A percentile compares a stretch with the other conserved stretches of the same genome.
Evolutionary conservation across 2,113 vertebrate genomes (phyloP).

Genomic region (Anguilla japonica): DNA sequence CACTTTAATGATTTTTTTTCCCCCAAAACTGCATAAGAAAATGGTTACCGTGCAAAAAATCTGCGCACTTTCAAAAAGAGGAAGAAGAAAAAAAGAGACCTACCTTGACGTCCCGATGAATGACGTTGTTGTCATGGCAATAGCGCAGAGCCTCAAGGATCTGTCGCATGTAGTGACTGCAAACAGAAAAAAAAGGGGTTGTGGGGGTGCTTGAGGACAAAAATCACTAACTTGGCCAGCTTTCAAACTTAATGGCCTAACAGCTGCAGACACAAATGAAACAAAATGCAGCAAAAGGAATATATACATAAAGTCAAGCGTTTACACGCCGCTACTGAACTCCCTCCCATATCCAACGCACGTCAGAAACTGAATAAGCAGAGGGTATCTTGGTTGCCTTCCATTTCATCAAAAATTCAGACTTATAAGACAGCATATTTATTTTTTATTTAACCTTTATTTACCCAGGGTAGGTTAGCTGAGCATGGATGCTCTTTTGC

Average conservation of each 20-base stretch:
- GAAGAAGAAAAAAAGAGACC: constrained; percentile 40
- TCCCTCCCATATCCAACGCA: no score
- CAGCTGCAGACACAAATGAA: not conserved
- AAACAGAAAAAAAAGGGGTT: constrained; percentile 32
- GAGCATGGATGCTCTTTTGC: no score
- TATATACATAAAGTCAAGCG: no score
- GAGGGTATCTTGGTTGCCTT: no score
- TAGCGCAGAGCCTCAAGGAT: constrained; percentile 94
- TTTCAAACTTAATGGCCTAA: no score
- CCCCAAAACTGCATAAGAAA: no score
- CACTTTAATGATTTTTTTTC: no score
- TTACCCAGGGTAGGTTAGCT: no score
- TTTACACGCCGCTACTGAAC: not conserved
- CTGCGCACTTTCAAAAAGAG: not conserved
- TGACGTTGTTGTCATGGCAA: constrained; percentile 97
- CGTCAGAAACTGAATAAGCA: no score
- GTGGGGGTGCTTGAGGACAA: not conserved
- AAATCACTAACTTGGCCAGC: not conserved
- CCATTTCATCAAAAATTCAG: no score
- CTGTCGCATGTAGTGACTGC: constrained; percentile 96
- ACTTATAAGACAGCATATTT: no score
- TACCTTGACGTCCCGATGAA: constrained; percentile 96
- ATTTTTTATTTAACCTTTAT: no score
- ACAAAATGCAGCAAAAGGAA: not conserved
- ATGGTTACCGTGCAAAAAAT: not conserved